Evolutionary conservation across 2,113 vertebrate species (phyloP).

Genomic region (Ranitomeya variabilis): DNA sequence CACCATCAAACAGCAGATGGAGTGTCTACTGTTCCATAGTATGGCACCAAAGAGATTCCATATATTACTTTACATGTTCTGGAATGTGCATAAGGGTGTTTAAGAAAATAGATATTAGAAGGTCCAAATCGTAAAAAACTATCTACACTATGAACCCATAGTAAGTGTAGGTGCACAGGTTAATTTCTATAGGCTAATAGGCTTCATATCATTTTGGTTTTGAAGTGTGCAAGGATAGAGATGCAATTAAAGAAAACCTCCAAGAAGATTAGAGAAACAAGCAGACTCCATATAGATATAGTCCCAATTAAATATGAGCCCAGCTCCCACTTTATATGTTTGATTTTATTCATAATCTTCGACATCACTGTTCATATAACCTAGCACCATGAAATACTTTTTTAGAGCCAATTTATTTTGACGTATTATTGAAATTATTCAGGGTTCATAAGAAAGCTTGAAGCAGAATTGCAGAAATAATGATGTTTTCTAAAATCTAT

Average conservation of each 20-base stretch:
- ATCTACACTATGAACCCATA: too few relatives aligned
- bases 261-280: background rate
- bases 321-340: background rate
- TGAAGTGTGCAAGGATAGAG: too few relatives aligned
- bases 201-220: too few relatives aligned
- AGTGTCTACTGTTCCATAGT: too few relatives aligned
- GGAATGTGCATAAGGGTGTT: too few relatives aligned
- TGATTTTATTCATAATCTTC: background rate
- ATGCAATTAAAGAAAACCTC: background rate
- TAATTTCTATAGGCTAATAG: too few relatives aligned
- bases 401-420: background rate
- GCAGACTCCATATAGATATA: background rate
- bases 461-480: background rate
- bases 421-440: background rate
- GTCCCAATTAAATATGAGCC: background rate
- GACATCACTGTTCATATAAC: background rate
- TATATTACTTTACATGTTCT: too few relatives aligned
- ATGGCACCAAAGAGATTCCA: too few relatives aligned
- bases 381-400: background rate
- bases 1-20: too few relatives aligned
- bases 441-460: background rate
- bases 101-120: too few relatives aligned
- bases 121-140: too few relatives aligned
- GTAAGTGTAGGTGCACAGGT: too few relatives aligned
- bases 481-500: background rate